phyloP scores from a whole-genome alignment of 2,797 vertebrate genomes.

The Gobionotothen gibberifrons region DNA sequence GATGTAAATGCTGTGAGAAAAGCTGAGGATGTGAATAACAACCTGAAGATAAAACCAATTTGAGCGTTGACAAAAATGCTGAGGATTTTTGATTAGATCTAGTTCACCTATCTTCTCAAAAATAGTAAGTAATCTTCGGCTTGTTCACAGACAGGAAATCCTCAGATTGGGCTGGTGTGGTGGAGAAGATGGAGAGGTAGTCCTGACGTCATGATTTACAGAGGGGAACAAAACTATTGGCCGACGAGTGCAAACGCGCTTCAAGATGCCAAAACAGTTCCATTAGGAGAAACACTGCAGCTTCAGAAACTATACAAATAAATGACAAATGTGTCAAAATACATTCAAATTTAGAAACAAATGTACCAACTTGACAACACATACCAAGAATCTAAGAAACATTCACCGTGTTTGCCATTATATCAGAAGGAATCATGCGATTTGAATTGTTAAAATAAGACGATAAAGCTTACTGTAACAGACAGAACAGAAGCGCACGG shows the following conservation, averaged over 20 bases:
- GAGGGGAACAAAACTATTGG: neutral
- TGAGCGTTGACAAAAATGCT: neutral
- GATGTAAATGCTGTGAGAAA: constrained; percentile 16
- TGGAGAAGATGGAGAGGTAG: constrained; percentile 1
- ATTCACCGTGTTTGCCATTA: too few species aligned
- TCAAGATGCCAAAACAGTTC: too few species aligned
- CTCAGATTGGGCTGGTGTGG: constrained; percentile 26
- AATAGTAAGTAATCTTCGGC: neutral
- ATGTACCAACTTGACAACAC: too few species aligned
- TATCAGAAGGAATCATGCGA: too few species aligned
- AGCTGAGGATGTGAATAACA: neutral
- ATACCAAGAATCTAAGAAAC: too few species aligned
- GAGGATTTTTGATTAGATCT: neutral
- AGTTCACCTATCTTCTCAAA: neutral
- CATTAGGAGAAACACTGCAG: too few species aligned
- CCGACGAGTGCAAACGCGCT: too few species aligned
- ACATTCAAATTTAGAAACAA: too few species aligned
- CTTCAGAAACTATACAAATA: neutral
- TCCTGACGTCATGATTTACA: neutral
- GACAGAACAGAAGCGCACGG: too few species aligned
- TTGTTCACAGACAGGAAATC: neutral
- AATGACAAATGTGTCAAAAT: too few species aligned
- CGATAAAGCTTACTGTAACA: too few species aligned
- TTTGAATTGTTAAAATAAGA: too few species aligned
- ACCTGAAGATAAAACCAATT: neutral